Conservation (phyloP, 2,113 vertebrate genomes). For the Pelvicachromis taeniatus region DNA sequence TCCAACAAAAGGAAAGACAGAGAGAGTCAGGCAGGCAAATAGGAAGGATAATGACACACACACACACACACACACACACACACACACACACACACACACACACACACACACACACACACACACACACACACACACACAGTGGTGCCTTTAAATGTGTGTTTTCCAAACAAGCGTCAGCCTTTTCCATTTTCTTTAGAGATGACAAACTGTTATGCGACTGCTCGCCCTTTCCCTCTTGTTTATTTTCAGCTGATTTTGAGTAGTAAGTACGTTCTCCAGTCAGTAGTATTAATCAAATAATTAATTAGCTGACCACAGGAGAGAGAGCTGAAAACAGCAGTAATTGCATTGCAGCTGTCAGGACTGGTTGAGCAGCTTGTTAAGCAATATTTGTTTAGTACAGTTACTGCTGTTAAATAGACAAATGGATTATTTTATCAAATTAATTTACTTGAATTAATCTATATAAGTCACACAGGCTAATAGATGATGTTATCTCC, state of each 20-base stretch:
- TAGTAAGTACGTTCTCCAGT: constrained; percentile 28
- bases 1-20: neutral
- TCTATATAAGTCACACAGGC: neutral
- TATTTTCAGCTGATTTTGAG: constrained; percentile 37
- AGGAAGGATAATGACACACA: neutral
- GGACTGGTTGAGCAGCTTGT: constrained; percentile 21
- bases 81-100: neutral
- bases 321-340: constrained; percentile 18
- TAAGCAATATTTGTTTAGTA: constrained; percentile 17
- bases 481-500: neutral
- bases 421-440: neutral
- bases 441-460: neutral
- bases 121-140: neutral
- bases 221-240: neutral
- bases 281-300: constrained; percentile 43
- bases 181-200: neutral
- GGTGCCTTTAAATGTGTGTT: neutral
- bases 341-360: constrained; percentile 34
- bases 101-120: neutral
- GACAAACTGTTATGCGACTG: neutral
- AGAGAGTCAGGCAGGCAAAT: neutral
- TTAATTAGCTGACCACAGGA: constrained; percentile 41
- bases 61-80: neutral
- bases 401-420: neutral
- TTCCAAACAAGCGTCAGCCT: neutral